Percentiles rank a stretch among this genome's conserved stretches.
These are phyloP conservation scores for Bombus terrestris DNA, from an alignment of 1,140 invertebrate species.

Conservation along the genomic window DNA sequence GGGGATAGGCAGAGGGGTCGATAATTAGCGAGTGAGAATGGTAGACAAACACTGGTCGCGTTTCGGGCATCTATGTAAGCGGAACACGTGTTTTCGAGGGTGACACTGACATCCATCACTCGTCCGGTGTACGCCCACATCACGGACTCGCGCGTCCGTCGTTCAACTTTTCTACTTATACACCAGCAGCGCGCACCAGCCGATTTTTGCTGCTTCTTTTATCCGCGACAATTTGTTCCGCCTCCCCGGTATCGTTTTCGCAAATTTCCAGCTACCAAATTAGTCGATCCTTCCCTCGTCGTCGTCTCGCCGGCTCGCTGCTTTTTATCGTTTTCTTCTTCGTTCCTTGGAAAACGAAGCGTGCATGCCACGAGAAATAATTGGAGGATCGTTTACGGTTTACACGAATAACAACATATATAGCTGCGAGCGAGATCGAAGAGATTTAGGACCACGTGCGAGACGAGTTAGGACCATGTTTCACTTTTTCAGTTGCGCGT, in stretches of 20 bases:
- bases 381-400: background rate
- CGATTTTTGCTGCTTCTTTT: constrained; percentile 29
- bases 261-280: constrained; percentile 45
- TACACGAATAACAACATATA: background rate
- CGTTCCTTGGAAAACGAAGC: background rate
- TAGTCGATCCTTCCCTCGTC: constrained; percentile 16
- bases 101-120: constrained; percentile 81
- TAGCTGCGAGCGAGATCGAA: background rate
- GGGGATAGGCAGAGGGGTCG: constrained; percentile 59
- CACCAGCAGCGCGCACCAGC: background rate
- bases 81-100: constrained; percentile 77
- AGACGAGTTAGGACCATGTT: too few species aligned
- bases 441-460: too few species aligned
- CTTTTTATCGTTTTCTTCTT: background rate
- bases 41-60: constrained; percentile 77
- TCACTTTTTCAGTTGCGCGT: too few species aligned
- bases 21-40: constrained; percentile 80
- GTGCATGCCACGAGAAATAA: background rate
- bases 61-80: constrained; percentile 75
- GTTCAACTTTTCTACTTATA: constrained; percentile 55
- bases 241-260: constrained; percentile 43
- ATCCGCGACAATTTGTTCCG: constrained; percentile 35
- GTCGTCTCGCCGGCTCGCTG: too few species aligned
- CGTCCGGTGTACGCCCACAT: constrained; percentile 74
- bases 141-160: constrained; percentile 37